Evolutionary conservation across 2,797 vertebrate species (phyloP).

Genomic region (Platyrinchus mystaceus): DNA sequence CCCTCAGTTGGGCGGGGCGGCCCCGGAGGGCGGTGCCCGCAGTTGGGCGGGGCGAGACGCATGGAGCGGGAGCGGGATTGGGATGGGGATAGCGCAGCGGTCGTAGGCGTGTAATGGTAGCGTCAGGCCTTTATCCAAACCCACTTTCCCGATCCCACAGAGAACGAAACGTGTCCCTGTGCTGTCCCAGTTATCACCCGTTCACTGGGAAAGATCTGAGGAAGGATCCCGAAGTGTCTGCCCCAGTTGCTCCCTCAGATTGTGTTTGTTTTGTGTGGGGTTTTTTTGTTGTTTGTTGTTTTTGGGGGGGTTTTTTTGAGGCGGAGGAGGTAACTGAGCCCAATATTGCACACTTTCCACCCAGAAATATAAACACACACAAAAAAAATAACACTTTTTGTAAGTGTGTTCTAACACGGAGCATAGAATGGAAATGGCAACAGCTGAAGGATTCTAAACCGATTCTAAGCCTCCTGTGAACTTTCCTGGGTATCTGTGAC

Average conservation of each 20-base stretch:
- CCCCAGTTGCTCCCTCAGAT: rapidly evolving
- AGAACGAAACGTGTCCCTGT: rapidly evolving
- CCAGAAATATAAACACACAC: neutral
- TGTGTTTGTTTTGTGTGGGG: neutral
- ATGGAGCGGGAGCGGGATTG: neutral
- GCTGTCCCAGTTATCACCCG: rapidly evolving
- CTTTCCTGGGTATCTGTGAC: neutral
- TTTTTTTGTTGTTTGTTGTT: neutral
- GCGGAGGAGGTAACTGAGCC: too few relatives aligned
- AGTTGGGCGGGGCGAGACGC: neutral
- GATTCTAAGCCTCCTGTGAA: neutral
- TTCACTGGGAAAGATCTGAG: too few relatives aligned
- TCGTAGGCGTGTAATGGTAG: rapidly evolving
- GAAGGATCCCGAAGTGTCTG: neutral
- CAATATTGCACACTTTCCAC: neutral
- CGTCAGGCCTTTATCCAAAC: rapidly evolving
- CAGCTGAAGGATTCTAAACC: neutral
- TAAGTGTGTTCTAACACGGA: neutral
- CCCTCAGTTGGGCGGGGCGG: neutral
- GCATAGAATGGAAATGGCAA: too few relatives aligned
- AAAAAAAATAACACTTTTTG: neutral
- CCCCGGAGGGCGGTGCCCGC: rapidly evolving
- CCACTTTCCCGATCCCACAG: rapidly evolving
- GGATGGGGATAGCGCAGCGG: rapidly evolving
- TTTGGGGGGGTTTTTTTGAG: too few relatives aligned